Evolutionary conservation across 2,888 invertebrate species (phyloP).

Genomic region (Cosmopolites sordidus): DNA sequence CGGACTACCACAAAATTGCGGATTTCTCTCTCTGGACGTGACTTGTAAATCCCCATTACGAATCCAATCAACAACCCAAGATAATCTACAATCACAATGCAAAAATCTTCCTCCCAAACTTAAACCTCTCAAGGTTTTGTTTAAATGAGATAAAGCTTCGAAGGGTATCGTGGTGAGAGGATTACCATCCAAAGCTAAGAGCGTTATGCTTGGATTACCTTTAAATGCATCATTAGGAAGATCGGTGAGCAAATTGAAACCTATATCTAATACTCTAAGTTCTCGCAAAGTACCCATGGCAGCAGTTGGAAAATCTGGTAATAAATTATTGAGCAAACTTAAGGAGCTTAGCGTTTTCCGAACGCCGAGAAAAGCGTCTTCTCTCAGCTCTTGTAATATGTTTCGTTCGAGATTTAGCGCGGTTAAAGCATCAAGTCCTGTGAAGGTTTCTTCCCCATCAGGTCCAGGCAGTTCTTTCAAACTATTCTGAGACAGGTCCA

Average conservation of each 20-base stretch:
- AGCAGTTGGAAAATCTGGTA: conserved; percentile 80
- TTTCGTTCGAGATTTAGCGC: conserved; percentile 86
- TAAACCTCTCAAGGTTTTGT: conserved; percentile 76
- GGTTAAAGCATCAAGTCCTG: conserved; percentile 75
- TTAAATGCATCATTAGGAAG: conserved; percentile 75
- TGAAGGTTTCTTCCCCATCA: conserved; percentile 61
- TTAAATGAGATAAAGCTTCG: conserved; percentile 71
- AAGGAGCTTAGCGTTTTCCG: conserved; percentile 80
- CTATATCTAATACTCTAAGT: conserved; percentile 83
- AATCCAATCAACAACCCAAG: conserved; percentile 88
- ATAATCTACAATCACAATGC: conserved; percentile 81
- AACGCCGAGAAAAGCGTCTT: conserved; percentile 74
- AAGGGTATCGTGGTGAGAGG: conserved; percentile 80
- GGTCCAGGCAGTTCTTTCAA: conserved; percentile 74
- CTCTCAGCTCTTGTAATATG: conserved; percentile 71
- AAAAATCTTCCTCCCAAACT: conserved; percentile 85
- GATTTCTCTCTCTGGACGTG: conserved; percentile 85
- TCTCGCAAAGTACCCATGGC: conserved; percentile 75
- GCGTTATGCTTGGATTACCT: conserved; percentile 78
- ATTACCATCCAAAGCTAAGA: conserved; percentile 87
- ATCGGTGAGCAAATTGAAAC: conserved; percentile 82
- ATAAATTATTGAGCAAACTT: conserved; percentile 81
- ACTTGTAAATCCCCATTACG: conserved; percentile 83
- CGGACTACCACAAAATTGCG: conserved; percentile 88
- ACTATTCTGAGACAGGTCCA: conserved; percentile 86